A percentile compares a stretch with the other conserved stretches of the same genome.
These are phyloP conservation scores for Heliocidaris erythrogramma DNA, from an alignment of 35 echinoderm and acorn worm genomes.

Conservation along the genomic window DNA sequence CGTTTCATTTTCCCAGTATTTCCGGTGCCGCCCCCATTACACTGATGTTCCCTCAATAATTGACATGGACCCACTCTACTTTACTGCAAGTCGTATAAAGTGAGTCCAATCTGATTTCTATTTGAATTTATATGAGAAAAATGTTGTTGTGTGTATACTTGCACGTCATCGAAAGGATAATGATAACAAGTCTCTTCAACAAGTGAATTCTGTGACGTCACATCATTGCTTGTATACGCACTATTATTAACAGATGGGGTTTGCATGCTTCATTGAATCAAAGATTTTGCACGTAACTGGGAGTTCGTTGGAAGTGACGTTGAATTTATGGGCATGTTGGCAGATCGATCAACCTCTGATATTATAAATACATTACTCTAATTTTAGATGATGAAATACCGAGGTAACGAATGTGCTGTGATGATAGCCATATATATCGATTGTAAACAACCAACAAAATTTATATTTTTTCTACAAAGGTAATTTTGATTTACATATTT, in stretches of 20 bases:
- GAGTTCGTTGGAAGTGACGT: not conserved
- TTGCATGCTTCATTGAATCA: not conserved
- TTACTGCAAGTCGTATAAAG: too few species aligned
- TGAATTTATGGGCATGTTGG: not conserved
- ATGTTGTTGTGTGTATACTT: too few species aligned
- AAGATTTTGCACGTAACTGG: not conserved
- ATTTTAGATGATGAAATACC: not conserved
- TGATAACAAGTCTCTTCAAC: not conserved
- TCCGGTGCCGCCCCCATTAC: too few species aligned
- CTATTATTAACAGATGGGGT: not conserved
- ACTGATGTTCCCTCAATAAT: too few species aligned
- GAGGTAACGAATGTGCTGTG: too few species aligned
- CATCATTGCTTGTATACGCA: too few species aligned
- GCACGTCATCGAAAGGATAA: not conserved
- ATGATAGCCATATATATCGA: too few species aligned
- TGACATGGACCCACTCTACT: too few species aligned
- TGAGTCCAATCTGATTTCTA: too few species aligned
- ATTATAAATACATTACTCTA: not conserved
- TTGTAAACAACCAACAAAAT: too few species aligned
- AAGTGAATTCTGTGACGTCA: not conserved
- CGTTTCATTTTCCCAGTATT: too few species aligned
- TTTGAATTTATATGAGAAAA: too few species aligned
- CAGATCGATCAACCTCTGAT: not conserved
- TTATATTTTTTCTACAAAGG: not conserved
- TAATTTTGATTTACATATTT: not conserved